Evolutionary conservation across 2,797 vertebrate species (phyloP), one percentile per base, ranked within the genome.

Genomic region (Enteromius argenteus): DNA sequence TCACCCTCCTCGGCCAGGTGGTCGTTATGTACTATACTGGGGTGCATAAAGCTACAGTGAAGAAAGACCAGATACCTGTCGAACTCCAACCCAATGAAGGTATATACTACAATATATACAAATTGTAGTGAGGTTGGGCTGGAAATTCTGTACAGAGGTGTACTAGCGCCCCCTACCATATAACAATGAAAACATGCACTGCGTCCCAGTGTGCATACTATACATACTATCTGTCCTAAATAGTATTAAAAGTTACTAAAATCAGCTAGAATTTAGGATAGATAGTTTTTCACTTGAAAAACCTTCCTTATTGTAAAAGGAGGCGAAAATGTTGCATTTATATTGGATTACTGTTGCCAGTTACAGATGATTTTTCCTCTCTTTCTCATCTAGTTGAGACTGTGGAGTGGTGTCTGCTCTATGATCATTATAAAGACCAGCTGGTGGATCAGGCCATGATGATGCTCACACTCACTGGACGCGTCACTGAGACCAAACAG

Each of bases 21-120:
- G 93, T 95, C 0, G 95, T 97, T 80, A 96, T 97, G 94, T 97
- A 95, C 91, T 98, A 98, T 92, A 98, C 97, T 0, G 97, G 97
- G 0, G 96, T 98, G 72, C 91, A 94, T 1, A 95, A 94, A 88
- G 91, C 92, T 0, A 92, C 93, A 81, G 94, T 97, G 89, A 97
- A 96, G 90, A 95, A 96, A 86, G 94, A 95, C 56, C 86, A 93
- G 85, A 83, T 95, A 3, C 90, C 92, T 1, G 90, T 96, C 73
- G 89, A 91, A 9, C 93, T 97, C 21, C 84, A 90, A 37, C 94
- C 96, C 15, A 94, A 94, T 79, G 94, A 96, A 92, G 95, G 96
- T 32, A n/a, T n/a, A n/a, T n/a, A n/a, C n/a, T n/a, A n/a, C n/a
- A 32, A 32, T 32, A 32, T 32, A 32, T 32, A 32, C 32, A 32